Base-by-base conservation (phyloP, 1,140 invertebrate species). In the Penaeus chinensis region DNA sequence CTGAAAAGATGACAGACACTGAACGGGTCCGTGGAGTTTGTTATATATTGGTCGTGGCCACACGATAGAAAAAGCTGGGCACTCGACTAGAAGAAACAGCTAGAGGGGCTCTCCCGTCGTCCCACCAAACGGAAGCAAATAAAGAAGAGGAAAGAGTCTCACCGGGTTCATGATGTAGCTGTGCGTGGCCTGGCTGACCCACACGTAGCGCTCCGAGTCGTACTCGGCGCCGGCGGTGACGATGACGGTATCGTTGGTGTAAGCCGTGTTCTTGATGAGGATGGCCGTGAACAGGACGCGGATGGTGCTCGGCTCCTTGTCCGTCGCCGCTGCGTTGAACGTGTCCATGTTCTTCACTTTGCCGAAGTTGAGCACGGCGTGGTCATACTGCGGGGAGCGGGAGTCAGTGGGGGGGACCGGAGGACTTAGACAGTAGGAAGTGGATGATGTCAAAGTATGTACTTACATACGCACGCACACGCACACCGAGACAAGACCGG, bases 171-270 rank as follows among this genome's bases (percentile, higher is more conserved):
- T 85, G 61, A 77, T 37, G 69, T 47, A 81, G 54, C 18, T 19
- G 42, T 82, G 61, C 16, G 80, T 71, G 7, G 92, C 91, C 84
- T 93, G 92, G 27, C 92, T 93, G 22, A 93, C 92, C 92, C 92
- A 93, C 11, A 93, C 91, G 66, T 92, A 92, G 18, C 91, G 91
- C 76, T 92, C 91, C 65, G 91, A 90, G 90, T 92, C 91, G 90
- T 93, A 93, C 88, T 93, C 92, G 7, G 92, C 93, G 0, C 93
- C 93, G 4, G 92, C 92, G 82, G 92, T 93, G 2, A 93, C 91
- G 90, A 92, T 92, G 82, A 93, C 92, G 0, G 89, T 85, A 18
- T 84, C 90, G 24, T 90, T 89, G 3, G 77, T 85, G 60, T 90
- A 80, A 8, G 80, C 81, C 13, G 90, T 90, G 60, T 92, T 92